Base-by-base conservation (phyloP, 37 sponge, comb jelly and placozoan species). In the Halisarca cf. caerulea region DNA sequence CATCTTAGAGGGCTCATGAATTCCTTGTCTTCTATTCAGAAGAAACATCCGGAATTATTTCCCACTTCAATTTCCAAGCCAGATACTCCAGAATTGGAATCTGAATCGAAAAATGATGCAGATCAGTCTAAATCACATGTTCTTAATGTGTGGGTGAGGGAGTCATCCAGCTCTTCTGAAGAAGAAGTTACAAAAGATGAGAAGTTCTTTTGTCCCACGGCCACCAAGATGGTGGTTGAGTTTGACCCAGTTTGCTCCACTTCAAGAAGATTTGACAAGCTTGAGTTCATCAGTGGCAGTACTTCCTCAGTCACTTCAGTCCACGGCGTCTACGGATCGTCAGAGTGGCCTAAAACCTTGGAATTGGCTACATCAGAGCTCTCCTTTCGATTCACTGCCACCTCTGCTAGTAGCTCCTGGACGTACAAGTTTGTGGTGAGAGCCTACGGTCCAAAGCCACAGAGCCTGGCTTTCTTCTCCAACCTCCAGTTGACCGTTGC, bases 391-490 rank as follows among this genome's bases (percentile, higher is more conserved):
- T 97, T 95, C 86, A 75, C 88, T 60, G 88, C 94, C 21, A 93
- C 89, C 66, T 80, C 91, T 58, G 85, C 89, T 66, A 91, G 83
- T 59, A 91, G 84, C 37, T 88, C 86, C 39, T 97, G 96, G 96
- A 90, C 88, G 0, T 97, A 97, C 86, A 90, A 90, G 80, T 95
- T 95, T 74, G 87, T 82, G 25, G 93, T 97, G 59, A 92, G 87
- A 35, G 86, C 57, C 21, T 84, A 79, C 38, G 70, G 80, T 20
- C 42, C 38, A 21, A 74, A 53, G 20, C 80, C 36, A 17, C 35
- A 21, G 27, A 25, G n/a, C 18, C 25, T 80, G 39, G 23, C 32
- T 28, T 78, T 17, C 75, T 41, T 59, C 20, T 27, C 33, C 70
- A 96, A 97, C 66, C 81, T 95, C 21, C 89, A 92, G 32, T 25